A percentile compares a stretch with the other conserved stretches of the same genome.
Conservation (phyloP, 1,140 invertebrate species). For the Zaprionus lachaisei region DNA sequence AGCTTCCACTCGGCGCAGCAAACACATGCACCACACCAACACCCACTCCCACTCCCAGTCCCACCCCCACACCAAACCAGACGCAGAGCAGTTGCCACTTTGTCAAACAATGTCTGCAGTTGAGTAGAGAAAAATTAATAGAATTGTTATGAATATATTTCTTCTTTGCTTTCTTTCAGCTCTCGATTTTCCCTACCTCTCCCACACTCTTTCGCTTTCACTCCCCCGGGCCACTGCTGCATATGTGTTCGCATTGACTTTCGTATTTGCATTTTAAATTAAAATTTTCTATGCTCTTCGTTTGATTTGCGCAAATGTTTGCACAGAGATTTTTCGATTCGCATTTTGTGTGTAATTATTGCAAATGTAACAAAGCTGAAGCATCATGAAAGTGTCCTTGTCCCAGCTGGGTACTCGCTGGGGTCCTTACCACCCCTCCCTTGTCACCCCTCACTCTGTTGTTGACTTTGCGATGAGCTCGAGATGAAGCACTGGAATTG, state of each 20-base stretch:
- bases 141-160: constrained; percentile 61
- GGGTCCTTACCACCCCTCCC: too few species aligned
- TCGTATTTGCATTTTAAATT: constrained; percentile 57
- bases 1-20: constrained; percentile 1
- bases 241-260: constrained; percentile 27
- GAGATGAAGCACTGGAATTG: constrained; percentile 27
- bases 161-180: background rate
- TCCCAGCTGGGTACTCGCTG: background rate
- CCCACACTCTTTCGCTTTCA: background rate
- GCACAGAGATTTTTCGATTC: constrained; percentile 50
- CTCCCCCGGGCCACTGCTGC: constrained; percentile 2
- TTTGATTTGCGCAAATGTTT: constrained; percentile 56
- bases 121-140: constrained; percentile 51
- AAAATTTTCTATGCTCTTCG: constrained; percentile 30
- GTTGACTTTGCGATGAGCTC: constrained; percentile 36
- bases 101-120: constrained; percentile 33
- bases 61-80: background rate
- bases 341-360: constrained; percentile 44
- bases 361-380: constrained; percentile 39
- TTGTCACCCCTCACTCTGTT: background rate
- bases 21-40: background rate
- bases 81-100: constrained; percentile 26
- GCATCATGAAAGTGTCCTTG: constrained; percentile 42
- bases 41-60: background rate
- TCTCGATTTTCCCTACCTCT: background rate